A percentile compares a stretch with the other conserved stretches of the same genome.
Evolutionary conservation across 2,113 vertebrate genomes (phyloP).

Genomic region (Hippocampus zosterae): DNA sequence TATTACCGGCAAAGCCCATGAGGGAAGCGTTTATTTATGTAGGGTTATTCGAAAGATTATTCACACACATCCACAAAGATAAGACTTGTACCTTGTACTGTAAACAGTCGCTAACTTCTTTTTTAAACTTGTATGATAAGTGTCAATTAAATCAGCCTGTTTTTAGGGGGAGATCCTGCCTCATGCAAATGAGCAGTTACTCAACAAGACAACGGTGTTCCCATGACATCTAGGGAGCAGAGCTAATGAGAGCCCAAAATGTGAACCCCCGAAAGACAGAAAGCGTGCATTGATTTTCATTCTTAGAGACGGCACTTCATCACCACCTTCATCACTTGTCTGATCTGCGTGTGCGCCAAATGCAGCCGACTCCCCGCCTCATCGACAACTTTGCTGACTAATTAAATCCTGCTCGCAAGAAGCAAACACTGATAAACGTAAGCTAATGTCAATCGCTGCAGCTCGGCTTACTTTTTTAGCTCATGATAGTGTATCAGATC

Average conservation of each 20-base stretch:
- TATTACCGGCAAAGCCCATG: not conserved
- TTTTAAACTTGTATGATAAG: not conserved
- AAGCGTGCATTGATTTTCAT: not conserved
- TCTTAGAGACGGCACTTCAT: not conserved
- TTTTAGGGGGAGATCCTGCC: no score
- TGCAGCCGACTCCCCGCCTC: not conserved
- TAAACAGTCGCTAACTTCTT: not conserved
- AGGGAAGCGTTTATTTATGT: not conserved
- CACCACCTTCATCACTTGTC: not conserved
- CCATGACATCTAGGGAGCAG: not conserved
- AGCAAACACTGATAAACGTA: not conserved
- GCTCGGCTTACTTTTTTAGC: no score
- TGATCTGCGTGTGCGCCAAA: no score
- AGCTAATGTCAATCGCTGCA: not conserved
- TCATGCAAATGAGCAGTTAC: no score
- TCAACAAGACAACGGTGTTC: not conserved
- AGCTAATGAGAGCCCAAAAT: not conserved
- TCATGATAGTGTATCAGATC: no score
- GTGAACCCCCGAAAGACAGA: no score
- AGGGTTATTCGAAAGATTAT: not conserved
- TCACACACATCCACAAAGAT: not conserved
- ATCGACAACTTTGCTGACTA: no score
- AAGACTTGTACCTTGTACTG: not conserved
- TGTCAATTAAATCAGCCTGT: no score
- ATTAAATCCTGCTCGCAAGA: not conserved